A percentile compares a stretch with the other conserved stretches of the same genome.
These are phyloP conservation scores for Luperina nickerlii DNA, from an alignment of 2,888 invertebrate species.

Conservation along the genomic window DNA sequence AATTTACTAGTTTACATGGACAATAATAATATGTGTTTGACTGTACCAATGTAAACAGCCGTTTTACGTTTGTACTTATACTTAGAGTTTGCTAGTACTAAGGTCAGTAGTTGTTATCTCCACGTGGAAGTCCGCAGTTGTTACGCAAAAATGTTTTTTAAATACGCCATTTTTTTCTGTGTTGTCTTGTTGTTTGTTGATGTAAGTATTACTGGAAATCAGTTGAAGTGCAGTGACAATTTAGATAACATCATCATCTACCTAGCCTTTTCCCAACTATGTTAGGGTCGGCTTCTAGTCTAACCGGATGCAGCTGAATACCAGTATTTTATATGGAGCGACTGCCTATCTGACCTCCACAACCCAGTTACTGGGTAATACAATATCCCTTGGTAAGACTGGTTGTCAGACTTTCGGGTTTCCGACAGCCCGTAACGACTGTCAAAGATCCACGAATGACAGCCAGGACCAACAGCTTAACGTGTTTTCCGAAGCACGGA, in stretches of 20 bases:
- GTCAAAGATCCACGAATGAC: no score
- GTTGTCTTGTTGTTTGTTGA: constrained; percentile 64
- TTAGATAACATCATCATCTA: not conserved
- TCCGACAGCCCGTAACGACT: no score
- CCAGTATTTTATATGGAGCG: no score
- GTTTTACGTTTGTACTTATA: constrained; percentile 60
- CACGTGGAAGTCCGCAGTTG: constrained; percentile 32
- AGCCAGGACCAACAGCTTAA: no score
- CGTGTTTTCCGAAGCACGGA: no score
- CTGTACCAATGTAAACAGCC: constrained; percentile 60
- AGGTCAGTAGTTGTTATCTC: constrained; percentile 57
- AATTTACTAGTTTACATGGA: constrained; percentile 28
- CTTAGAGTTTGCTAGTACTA: constrained; percentile 40
- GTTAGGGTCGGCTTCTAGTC: no score
- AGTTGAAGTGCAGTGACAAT: not conserved
- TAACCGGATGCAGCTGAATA: no score
- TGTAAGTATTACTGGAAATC: constrained; percentile 67
- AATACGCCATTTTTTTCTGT: constrained; percentile 64
- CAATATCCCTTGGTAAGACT: no score
- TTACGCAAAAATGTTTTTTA: constrained; percentile 64
- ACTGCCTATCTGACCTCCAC: no score
- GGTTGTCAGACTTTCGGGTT: no score
- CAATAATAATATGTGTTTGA: constrained; percentile 44
- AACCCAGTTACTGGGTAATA: no score
- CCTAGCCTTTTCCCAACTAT: no score